Conservation (phyloP, 2,888 invertebrate species). For the Gisinianus flammeolus region DNA sequence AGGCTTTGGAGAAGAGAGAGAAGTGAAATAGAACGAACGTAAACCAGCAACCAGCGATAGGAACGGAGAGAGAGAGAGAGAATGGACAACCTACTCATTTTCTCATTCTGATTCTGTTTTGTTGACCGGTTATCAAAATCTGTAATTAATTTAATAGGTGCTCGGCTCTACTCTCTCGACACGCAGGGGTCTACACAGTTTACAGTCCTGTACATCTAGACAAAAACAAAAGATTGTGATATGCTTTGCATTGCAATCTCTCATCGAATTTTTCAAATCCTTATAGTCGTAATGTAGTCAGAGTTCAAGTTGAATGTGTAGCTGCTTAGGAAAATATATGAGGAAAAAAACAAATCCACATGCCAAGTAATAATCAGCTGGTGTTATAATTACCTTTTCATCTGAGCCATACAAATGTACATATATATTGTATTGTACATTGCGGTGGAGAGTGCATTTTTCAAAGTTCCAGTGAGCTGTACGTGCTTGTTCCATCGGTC, state of each 20-base stretch:
- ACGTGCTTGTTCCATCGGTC: neutral
- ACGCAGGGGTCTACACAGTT: conserved; percentile 9
- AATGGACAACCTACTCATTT: conserved; percentile 23
- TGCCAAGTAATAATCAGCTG: neutral
- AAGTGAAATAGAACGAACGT: neutral
- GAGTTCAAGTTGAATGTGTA: too few relatives aligned
- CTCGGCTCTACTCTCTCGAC: conserved; percentile 46
- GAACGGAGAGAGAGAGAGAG: conserved; percentile 3
- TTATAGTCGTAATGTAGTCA: too few relatives aligned
- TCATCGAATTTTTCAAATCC: neutral
- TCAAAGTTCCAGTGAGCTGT: neutral
- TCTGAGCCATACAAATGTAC: neutral
- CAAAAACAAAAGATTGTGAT: neutral
- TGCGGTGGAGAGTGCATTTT: too few relatives aligned
- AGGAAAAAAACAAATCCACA: too few relatives aligned
- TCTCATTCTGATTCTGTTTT: conserved; percentile 41
- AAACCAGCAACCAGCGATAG: neutral
- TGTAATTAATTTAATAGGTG: conserved; percentile 58
- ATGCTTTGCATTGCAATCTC: conserved; percentile 10
- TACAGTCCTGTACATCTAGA: neutral
- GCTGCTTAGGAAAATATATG: too few relatives aligned
- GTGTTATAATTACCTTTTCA: neutral
- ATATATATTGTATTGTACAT: too few relatives aligned
- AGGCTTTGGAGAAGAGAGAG: neutral
- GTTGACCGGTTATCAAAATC: conserved; percentile 54